Conservation (phyloP, 2,888 invertebrate species). For the Cataglyphis livida region DNA sequence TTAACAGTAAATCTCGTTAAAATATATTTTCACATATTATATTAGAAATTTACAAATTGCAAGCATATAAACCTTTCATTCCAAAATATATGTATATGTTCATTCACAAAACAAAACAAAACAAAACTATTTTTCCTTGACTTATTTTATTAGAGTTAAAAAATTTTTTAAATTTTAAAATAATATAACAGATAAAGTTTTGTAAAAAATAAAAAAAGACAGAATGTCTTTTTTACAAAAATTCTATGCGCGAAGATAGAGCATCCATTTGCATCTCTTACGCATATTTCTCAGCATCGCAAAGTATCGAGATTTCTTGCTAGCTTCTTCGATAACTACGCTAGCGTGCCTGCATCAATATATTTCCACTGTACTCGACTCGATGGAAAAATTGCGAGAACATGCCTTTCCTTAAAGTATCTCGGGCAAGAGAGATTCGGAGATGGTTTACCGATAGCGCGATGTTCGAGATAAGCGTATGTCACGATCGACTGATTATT, state of each 20-base stretch:
- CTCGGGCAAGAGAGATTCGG: conserved; percentile 45
- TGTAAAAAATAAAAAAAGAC: not conserved
- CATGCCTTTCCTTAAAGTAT: conserved; percentile 51
- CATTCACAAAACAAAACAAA: too few species aligned
- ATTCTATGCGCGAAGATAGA: not conserved
- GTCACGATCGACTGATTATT: conserved; percentile 57
- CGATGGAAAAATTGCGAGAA: conserved; percentile 59
- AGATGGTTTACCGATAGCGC: conserved; percentile 53
- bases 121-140: not conserved
- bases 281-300: conserved; percentile 30
- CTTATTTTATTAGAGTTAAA: conserved; percentile 10
- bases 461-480: conserved; percentile 17
- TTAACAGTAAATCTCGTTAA: conserved; percentile 3
- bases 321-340: conserved; percentile 17
- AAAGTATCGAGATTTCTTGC: conserved; percentile 23
- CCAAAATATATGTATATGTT: not conserved
- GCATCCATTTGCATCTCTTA: not conserved
- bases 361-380: conserved; percentile 51
- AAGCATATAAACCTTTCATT: not conserved
- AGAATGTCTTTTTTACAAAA: not conserved
- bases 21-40: not conserved
- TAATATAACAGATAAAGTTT: not conserved
- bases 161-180: not conserved
- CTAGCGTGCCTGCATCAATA: conserved; percentile 45
- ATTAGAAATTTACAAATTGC: not conserved